Conservation (phyloP, 1,140 invertebrate species). For the Drosophila ironensis region DNA sequence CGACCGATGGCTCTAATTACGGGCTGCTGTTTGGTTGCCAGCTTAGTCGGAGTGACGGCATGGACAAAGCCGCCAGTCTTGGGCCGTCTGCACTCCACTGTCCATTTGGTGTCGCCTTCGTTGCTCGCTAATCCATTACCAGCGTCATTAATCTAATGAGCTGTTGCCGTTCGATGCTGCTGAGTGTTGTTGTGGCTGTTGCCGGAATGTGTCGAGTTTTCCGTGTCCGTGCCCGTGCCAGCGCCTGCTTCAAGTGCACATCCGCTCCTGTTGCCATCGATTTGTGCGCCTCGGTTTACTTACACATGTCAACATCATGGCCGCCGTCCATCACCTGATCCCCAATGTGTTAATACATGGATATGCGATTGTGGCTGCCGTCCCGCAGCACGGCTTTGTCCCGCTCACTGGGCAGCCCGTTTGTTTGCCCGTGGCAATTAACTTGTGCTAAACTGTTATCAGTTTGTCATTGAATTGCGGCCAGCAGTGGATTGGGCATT, state of each 20-base stretch:
- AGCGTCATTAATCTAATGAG: conserved; percentile 79
- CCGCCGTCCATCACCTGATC: conserved; percentile 66
- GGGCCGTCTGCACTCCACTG: neutral
- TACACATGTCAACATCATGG: conserved; percentile 58
- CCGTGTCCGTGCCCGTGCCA: conserved; percentile 2
- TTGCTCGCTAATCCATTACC: conserved; percentile 75
- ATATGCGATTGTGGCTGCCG: conserved; percentile 26
- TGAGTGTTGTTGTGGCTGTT: conserved; percentile 24
- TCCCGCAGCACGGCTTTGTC: conserved; percentile 2
- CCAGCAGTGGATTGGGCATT: conserved; percentile 38
- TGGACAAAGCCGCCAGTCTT: conserved; percentile 44
- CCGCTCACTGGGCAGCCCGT: neutral
- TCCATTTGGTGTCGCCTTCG: conserved; percentile 46
- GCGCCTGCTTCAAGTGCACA: neutral
- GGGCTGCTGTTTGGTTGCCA: conserved; percentile 57
- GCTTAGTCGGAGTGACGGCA: conserved; percentile 57
- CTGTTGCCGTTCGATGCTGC: conserved; percentile 41
- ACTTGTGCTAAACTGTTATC: conserved; percentile 41
- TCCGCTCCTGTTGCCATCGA: conserved; percentile 6
- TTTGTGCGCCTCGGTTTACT: conserved; percentile 51
- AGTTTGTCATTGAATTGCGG: conserved; percentile 22
- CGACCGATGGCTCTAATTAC: conserved; percentile 72
- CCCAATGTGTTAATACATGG: conserved; percentile 62
- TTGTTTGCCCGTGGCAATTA: conserved; percentile 51
- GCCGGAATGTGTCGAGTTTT: conserved; percentile 51